phyloP scores from a whole-genome alignment of 2,888 invertebrate genomes.

The Galerucella nymphaeae region DNA sequence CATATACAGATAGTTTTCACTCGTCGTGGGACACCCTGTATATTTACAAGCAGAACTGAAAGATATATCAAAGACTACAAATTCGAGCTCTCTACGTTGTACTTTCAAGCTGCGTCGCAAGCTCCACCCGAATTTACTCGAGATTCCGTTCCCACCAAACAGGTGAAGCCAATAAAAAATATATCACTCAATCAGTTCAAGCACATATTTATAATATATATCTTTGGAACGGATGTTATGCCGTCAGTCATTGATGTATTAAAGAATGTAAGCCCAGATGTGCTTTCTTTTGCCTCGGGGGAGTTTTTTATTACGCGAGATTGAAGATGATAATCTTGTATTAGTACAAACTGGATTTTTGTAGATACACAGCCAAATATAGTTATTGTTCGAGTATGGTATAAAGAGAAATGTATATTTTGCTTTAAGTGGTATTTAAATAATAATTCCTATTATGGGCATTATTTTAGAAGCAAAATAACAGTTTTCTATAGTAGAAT shows the following conservation, averaged over 20 bases:
- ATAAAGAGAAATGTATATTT: neutral
- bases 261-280: slow-evolving; percentile 15
- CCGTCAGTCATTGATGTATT: neutral
- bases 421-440: neutral
- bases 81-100: too few relatives aligned
- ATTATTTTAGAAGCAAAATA: neutral
- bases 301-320: slow-evolving; percentile 17
- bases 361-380: neutral
- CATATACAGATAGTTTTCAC: too few relatives aligned
- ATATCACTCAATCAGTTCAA: slow-evolving; percentile 5
- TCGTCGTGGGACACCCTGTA: too few relatives aligned
- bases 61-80: too few relatives aligned
- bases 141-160: too few relatives aligned
- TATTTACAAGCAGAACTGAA: too few relatives aligned
- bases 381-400: neutral
- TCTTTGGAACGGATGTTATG: slow-evolving; percentile 20
- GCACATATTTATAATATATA: neutral
- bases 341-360: neutral
- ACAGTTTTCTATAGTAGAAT: neutral
- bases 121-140: too few relatives aligned
- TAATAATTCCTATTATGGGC: too few relatives aligned
- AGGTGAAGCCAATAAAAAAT: neutral
- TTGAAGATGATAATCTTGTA: neutral
- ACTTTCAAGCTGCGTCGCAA: too few relatives aligned
- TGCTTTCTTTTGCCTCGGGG: slow-evolving; percentile 25